A percentile compares a stretch with the other conserved stretches of the same genome.
Conservation (phyloP, 2,113 vertebrate genomes). For the Corapipo altera region DNA sequence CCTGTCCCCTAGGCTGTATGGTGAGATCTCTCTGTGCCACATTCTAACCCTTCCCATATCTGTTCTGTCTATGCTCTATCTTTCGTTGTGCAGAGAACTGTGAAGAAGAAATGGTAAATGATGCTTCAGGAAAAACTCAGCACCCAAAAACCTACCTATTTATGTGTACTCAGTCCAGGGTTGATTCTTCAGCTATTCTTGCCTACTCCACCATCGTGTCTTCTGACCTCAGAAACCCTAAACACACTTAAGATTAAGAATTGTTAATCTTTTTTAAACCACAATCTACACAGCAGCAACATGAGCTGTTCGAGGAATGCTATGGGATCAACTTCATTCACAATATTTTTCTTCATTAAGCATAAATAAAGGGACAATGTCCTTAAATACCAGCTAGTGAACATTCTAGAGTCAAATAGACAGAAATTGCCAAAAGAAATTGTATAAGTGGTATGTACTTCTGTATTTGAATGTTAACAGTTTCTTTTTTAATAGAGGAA, state of each 20-base stretch:
- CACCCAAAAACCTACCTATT: background rate
- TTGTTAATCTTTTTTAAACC: background rate
- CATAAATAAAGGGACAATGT: background rate
- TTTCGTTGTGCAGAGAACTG: background rate
- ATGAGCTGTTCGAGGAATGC: background rate
- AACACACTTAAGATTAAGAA: background rate
- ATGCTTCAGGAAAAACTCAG: background rate
- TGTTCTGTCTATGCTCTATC: background rate
- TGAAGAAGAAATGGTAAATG: background rate
- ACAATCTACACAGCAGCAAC: background rate
- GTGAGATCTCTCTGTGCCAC: background rate
- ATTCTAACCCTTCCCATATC: background rate
- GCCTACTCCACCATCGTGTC: background rate
- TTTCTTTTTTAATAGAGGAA: slow-evolving; percentile 31
- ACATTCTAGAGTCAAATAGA: background rate
- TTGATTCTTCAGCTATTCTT: background rate
- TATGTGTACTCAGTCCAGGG: background rate
- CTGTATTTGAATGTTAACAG: background rate
- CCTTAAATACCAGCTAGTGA: background rate
- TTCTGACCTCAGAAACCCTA: background rate
- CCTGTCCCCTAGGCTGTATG: no score
- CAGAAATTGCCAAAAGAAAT: background rate
- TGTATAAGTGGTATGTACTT: background rate
- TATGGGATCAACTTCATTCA: background rate
- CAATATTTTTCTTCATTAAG: background rate